These are phyloP conservation scores for Tetragonula clypearis DNA, from an alignment of 1,140 invertebrate species.

Conservation along the genomic window DNA sequence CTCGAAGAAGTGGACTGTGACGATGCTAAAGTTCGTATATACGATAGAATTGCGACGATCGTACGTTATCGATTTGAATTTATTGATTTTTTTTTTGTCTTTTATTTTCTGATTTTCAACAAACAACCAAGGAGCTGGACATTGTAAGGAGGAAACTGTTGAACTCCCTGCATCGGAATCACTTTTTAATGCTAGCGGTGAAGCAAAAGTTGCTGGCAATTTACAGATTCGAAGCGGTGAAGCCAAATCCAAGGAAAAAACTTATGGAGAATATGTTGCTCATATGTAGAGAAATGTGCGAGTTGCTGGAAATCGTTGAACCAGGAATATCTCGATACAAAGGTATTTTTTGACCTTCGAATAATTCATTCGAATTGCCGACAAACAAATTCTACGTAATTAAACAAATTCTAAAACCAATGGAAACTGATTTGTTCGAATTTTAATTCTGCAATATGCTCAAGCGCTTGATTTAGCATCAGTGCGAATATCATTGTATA, in stretches of 20 bases:
- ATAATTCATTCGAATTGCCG: background rate
- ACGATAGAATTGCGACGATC: constrained; percentile 6
- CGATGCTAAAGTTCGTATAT: constrained; percentile 69
- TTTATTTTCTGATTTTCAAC: too few relatives aligned
- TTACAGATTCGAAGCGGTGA: constrained; percentile 81
- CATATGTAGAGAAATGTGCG: constrained; percentile 85
- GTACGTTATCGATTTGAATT: background rate
- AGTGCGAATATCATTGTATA: background rate
- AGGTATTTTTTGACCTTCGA: constrained; percentile 80
- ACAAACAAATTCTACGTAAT: background rate
- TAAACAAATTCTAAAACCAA: too few relatives aligned
- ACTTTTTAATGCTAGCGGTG: constrained; percentile 85
- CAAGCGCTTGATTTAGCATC: background rate
- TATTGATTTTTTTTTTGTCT: background rate
- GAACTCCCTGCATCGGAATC: constrained; percentile 84
- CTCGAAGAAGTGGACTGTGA: constrained; percentile 80
- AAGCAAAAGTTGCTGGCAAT: constrained; percentile 86
- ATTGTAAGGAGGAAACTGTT: constrained; percentile 83
- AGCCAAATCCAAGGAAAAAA: constrained; percentile 82
- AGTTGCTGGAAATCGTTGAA: constrained; percentile 85
- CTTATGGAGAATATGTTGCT: constrained; percentile 85
- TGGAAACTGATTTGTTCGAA: too few relatives aligned
- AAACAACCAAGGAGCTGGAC: constrained; percentile 79
- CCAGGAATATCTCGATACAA: constrained; percentile 88
- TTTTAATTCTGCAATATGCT: constrained; percentile 17